Evolutionary conservation across 1,140 invertebrate genomes (phyloP), one percentile per base, ranked within the genome.

Genomic region (Kradibia gibbosae): DNA sequence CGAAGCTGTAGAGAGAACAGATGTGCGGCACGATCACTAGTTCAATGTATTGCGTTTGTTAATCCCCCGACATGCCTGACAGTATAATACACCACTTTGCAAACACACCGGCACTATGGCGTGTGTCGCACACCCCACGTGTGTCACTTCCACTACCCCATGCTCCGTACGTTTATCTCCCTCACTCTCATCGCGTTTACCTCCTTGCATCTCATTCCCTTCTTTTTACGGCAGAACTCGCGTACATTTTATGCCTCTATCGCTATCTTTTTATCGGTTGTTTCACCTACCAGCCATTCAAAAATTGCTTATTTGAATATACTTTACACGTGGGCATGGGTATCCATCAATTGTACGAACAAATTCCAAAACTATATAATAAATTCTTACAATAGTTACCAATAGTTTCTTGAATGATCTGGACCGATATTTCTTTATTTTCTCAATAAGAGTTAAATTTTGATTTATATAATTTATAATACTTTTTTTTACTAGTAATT

Each of bases 11-110:
- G 57, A 80, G 87, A 85, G 89, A 91, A 89, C 90, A 91, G 89
- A 90, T 90, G 89, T 88, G 86, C 88, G 85, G 87, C 88, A 89
- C 88, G 89, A 89, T 90, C 88, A 85, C 88, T 85, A 88, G 86
- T 86, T 86, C 88, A 87, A 89, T 89, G 89, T 90, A 90, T 89
- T 88, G 89, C 88, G 88, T 89, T 90, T 90, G 88, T 88, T 90
- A 90, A 90, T 90, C 89, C 89, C 75, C 86, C 88, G 84, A 88
- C 88, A 89, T 90, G 86, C 85, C 88, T 89, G 88, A 90, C 89
- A 87, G 88, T 89, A 90, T 90, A 90, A 90, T 90, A 90, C 88
- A 89, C 86, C 88, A 88, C 89, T 90, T 89, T 88, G 88, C 89
- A 90, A 89, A 90, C 88, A 90, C 67, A 62, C 87, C 86, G 85